phyloP scores from a whole-genome alignment of 2,113 vertebrate genomes.

The Pholis gunnellus region DNA sequence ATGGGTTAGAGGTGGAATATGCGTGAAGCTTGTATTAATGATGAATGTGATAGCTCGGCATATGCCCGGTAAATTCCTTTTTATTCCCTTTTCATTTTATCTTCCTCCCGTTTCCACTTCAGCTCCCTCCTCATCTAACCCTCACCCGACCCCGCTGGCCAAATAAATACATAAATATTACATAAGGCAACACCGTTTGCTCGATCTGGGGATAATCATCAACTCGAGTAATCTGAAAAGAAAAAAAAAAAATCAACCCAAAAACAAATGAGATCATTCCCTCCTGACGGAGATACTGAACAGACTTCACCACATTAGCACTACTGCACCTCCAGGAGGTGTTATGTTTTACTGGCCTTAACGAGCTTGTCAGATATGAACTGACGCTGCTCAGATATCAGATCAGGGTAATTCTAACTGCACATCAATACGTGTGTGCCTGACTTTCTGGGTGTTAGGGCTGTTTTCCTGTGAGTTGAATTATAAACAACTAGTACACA shows the following conservation, averaged over 20 bases:
- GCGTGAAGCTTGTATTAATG: background rate
- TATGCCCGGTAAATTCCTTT: background rate
- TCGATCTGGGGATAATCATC: background rate
- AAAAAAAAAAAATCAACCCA: background rate
- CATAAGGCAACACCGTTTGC: background rate
- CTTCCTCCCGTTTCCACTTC: background rate
- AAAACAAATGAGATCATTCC: slow-evolving; percentile 27
- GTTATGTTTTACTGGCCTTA: background rate
- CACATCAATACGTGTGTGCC: slow-evolving; percentile 54
- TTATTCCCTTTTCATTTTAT: background rate
- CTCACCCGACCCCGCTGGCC: background rate
- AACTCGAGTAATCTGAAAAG: slow-evolving; percentile 25
- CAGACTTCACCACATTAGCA: slow-evolving; percentile 19
- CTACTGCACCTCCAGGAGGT: slow-evolving; percentile 14
- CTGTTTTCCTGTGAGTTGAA: slow-evolving; percentile 68
- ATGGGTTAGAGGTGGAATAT: slow-evolving; percentile 7
- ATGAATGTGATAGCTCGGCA: background rate
- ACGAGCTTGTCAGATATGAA: slow-evolving; percentile 21
- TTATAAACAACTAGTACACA: slow-evolving; percentile 50
- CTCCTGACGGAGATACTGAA: background rate
- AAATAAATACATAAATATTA: slow-evolving; percentile 8
- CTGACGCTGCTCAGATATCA: slow-evolving; percentile 9
- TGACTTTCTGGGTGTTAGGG: slow-evolving; percentile 25
- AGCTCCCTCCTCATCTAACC: background rate
- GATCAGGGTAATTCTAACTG: slow-evolving; percentile 34